Evolutionary conservation across 1,140 invertebrate genomes (phyloP), one percentile per base, ranked within the genome.

Genomic region (Neocloeon triangulifer): DNA sequence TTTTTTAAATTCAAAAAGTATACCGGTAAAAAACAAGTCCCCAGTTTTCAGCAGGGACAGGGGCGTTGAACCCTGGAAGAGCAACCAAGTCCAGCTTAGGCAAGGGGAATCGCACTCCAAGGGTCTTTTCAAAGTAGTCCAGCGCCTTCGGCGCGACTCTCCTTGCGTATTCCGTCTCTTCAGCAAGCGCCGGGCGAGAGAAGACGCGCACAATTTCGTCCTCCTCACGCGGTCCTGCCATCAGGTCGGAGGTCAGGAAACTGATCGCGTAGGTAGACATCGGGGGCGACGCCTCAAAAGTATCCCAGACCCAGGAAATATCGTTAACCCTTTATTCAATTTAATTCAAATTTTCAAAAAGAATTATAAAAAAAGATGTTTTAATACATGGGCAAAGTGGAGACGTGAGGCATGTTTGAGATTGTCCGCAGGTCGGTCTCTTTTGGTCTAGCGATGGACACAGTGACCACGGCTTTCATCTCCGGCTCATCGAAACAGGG

Each of bases 401-500:
- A 56, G 9, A 51, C 48, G 0, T 71, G 37, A 1, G 62, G 67
- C 33, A 61, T 73, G 38, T 76, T 76, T 10, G 71, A 68, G 2
- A 70, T 41, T 0, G 66, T 62, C 0, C 54, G 49, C 56, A 68
- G 65, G 19, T 29, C 14, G 10, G 14, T 16, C 19, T 58, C 51
- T 28, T 51, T 57, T 0, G 67, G 65, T 14, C 68, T 58, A 0
- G 63, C 58, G 1, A 80, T 58, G 12, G 59, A 69, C 0, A 79
- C 49, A 21, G 63, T 56, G 42, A 76, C 72, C 2, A 64, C 66
- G 1, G 67, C 64, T 55, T 92, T 94, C 38, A 78, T 67, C 2
- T 53, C 62, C 0, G 88, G 85, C 46, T 92, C 81, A 49, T 95
- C 86, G 51, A 91, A 88, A 46, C 85, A 91, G 1, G 89, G 89